Evolutionary conservation across 2,888 invertebrate genomes (phyloP).

Genomic region (Phorcus lineatus): DNA sequence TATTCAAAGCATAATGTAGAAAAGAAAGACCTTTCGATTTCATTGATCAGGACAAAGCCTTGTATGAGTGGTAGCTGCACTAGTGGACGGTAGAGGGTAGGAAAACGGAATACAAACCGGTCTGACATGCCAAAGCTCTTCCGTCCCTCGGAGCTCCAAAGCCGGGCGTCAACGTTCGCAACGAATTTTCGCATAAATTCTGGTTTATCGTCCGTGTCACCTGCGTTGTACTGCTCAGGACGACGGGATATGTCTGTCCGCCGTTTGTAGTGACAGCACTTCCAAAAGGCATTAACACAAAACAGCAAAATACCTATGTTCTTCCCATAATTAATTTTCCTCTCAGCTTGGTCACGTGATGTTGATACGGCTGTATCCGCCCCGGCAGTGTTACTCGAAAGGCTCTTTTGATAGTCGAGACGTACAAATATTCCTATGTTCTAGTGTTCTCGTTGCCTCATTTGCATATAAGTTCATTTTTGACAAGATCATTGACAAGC

Average conservation of each 20-base stretch:
- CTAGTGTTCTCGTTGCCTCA: no score
- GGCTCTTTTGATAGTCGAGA: no score
- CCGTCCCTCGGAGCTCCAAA: not conserved
- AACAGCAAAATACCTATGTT: slow-evolving; percentile 3
- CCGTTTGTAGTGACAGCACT: not conserved
- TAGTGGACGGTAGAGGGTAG: not conserved
- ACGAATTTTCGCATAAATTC: not conserved
- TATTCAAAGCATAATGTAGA: no score
- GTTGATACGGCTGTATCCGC: not conserved
- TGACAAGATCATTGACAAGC: no score
- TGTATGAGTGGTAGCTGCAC: no score
- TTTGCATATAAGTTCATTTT: no score
- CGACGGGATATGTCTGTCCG: not conserved
- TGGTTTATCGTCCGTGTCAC: not conserved
- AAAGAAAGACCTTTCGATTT: no score
- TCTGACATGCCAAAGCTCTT: not conserved
- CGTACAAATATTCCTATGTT: no score
- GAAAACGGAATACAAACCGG: not conserved
- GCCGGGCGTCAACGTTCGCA: not conserved
- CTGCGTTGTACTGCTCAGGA: not conserved
- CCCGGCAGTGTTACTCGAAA: no score
- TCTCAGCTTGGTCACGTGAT: not conserved
- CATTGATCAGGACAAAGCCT: no score
- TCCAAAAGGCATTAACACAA: not conserved
- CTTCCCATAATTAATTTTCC: slow-evolving; percentile 8